These are phyloP conservation scores for Mirounga angustirostris DNA, from an alignment of 2,113 vertebrate species.

Conservation along the genomic window DNA sequence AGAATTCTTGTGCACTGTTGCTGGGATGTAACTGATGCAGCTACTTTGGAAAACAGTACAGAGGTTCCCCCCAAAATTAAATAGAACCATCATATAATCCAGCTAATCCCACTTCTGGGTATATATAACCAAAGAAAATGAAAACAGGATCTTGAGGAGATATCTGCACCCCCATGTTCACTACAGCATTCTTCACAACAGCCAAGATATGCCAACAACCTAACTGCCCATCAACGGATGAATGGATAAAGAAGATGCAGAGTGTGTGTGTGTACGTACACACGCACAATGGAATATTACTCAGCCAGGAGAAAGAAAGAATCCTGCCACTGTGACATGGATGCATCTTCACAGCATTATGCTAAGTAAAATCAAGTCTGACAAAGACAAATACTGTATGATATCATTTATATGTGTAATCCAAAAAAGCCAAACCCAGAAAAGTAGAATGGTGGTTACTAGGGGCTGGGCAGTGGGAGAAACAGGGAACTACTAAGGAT, in stretches of 20 bases:
- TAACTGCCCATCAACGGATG: not conserved
- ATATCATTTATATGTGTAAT: not conserved
- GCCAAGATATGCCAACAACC: not conserved
- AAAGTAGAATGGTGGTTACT: not conserved
- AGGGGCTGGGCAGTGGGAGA: not conserved
- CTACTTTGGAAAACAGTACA: not conserved
- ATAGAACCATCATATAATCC: not conserved
- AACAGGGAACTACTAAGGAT: not conserved
- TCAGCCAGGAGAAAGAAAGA: not conserved
- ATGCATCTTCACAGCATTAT: not conserved
- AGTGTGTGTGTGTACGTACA: no score
- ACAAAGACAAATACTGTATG: not conserved
- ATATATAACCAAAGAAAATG: not conserved
- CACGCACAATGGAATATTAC: not conserved
- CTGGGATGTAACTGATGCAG: not conserved
- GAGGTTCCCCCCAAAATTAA: not conserved
- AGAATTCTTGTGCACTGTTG: not conserved
- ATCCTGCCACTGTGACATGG: not conserved
- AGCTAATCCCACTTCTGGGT: not conserved
- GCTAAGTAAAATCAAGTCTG: not conserved
- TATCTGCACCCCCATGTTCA: not conserved
- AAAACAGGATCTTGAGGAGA: not conserved
- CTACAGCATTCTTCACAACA: not conserved
- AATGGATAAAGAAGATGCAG: not conserved
- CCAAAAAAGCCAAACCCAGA: not conserved